Evolutionary conservation across 2,113 vertebrate species (phyloP), one percentile per base, ranked within the genome.

Genomic region (Charadrius vociferus): DNA sequence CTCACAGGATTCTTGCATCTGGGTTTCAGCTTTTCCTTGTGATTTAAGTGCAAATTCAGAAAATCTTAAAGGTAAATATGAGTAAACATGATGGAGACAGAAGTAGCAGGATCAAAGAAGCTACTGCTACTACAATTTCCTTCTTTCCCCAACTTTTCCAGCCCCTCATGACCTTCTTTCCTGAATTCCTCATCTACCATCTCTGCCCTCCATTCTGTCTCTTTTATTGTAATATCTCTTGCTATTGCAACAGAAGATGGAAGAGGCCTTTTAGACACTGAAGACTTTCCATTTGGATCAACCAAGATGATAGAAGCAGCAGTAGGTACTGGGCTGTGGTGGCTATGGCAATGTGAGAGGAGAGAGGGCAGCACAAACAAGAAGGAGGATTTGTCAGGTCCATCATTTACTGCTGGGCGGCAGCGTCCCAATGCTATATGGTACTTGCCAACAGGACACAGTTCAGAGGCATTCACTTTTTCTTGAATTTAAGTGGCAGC

Each of bases 391-490:
- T 82, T 80, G 12, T 37, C 70, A 80, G 21, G 14, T 80, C 49
- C 58, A 21, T 17, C 58, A 14, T 22, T 63, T 30, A 52, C 53
- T 82, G 52, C 79, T 80, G 49, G 53, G 8, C 5, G 6, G 49
- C n/a, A 93, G 17, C 1, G 0, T 79, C 32, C 24, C 50, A 39
- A 0, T 9, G 7, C 16, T 81, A 8, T 9, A 10, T 8, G 26
- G 22, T 18, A 81, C 15, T 22, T 19, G 43, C 24, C 50, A 53
- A 26, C 2, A 41, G 41, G 81, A 39, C 47, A 81, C 7, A 70
- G 43, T 30, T 80, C 34, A 80, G 61, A 56, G 26, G 56, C 4
- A 52, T 37, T 49, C 27, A 50, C 32, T 43, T 89, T 26, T 45
- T 29, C 62, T 19, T 50, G 32, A 63, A 61, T 73, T 52, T 49